Percentiles rank a stretch among this genome's conserved stretches.
Evolutionary conservation across 2,113 vertebrate genomes (phyloP).

Genomic region (Gopherus flavomarginatus): DNA sequence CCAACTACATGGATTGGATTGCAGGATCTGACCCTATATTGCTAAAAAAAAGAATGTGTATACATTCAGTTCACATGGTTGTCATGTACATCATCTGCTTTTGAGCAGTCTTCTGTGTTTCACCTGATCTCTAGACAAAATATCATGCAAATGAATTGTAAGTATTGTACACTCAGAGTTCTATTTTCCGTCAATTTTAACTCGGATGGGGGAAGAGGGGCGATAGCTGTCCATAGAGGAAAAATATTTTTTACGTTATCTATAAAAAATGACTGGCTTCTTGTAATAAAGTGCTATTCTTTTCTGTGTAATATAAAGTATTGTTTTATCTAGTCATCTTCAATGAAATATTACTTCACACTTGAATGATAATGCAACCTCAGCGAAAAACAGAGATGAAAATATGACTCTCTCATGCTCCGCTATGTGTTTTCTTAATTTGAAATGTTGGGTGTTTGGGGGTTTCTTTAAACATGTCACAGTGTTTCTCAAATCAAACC

Average conservation of each 20-base stretch:
- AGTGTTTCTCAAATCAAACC: constrained; percentile 39
- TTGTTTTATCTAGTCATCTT: constrained; percentile 66
- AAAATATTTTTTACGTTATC: constrained; percentile 56
- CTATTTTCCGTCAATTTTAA: constrained; percentile 40
- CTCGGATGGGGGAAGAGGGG: not conserved
- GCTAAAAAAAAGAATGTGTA: not conserved
- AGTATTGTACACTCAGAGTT: not conserved
- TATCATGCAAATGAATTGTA: not conserved
- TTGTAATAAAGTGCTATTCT: constrained; percentile 65
- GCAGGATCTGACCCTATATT: not conserved
- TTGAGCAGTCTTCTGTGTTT: not conserved
- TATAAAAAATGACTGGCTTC: constrained; percentile 62
- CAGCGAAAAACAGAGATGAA: constrained; percentile 56
- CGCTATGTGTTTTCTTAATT: constrained; percentile 53
- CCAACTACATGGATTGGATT: not conserved
- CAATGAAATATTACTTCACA: constrained; percentile 65
- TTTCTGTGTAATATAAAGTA: constrained; percentile 54
- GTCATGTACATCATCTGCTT: fast-evolving
- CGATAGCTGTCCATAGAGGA: constrained; percentile 42
- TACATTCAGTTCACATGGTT: fast-evolving
- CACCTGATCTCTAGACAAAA: not conserved
- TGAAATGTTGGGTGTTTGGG: constrained; percentile 43
- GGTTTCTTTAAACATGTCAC: constrained; percentile 22
- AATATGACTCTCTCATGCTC: constrained; percentile 32
- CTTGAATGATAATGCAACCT: constrained; percentile 65